Percentiles rank a stretch among this genome's conserved stretches.
Evolutionary conservation across 2,888 invertebrate genomes (phyloP).

Genomic region (Hemicrepidius hirtus): DNA sequence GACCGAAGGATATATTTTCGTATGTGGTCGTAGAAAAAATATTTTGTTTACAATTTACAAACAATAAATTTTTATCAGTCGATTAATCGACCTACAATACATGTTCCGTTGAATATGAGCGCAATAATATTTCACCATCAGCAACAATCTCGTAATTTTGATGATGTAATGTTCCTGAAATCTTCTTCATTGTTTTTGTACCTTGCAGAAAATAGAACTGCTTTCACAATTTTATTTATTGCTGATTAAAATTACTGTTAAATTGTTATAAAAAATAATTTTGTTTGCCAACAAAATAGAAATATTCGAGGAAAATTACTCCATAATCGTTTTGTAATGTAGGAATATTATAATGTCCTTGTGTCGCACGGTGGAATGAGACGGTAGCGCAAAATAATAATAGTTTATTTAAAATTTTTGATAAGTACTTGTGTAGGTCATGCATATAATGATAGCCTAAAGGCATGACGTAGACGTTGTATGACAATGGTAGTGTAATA

Average conservation of each 20-base stretch:
- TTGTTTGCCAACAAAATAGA: neutral
- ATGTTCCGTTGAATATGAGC: neutral
- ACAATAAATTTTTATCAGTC: too few relatives aligned
- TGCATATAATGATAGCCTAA: slow-evolving; percentile 23
- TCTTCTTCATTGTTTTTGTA: neutral
- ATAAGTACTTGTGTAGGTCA: slow-evolving; percentile 32
- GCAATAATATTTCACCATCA: neutral
- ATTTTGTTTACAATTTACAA: too few relatives aligned
- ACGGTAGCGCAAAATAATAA: slow-evolving; percentile 34
- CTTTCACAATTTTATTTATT: too few relatives aligned
- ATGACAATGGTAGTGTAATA: slow-evolving; percentile 1
- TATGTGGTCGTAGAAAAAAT: too few relatives aligned
- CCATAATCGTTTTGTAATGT: neutral
- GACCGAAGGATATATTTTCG: too few relatives aligned
- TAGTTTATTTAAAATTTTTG: slow-evolving; percentile 28
- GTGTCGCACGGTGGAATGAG: slow-evolving; percentile 15
- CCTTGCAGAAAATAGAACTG: too few relatives aligned
- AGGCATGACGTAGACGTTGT: slow-evolving; percentile 20
- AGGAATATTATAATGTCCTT: slow-evolving; percentile 16
- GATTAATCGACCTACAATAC: too few relatives aligned
- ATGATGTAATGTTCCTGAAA: slow-evolving; percentile 13
- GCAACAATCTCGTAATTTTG: neutral
- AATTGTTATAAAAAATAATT: too few relatives aligned
- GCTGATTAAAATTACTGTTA: too few relatives aligned
- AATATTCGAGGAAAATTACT: slow-evolving; percentile 6